Evolutionary conservation across 2,113 vertebrate genomes (phyloP).

Genomic region (Xenopus laevis): DNA sequence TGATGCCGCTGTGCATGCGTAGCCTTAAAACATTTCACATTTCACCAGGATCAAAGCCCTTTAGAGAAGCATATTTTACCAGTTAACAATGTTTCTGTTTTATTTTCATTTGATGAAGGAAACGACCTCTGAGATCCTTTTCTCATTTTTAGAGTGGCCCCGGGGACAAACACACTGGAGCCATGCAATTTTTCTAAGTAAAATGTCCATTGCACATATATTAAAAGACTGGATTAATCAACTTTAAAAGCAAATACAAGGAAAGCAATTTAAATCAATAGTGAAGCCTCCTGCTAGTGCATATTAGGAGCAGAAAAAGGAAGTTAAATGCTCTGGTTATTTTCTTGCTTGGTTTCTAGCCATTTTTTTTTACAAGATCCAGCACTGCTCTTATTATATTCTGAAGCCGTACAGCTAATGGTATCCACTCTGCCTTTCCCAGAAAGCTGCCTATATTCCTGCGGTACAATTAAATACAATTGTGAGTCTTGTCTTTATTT

Average conservation of each 20-base stretch:
- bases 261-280: slow-evolving; percentile 51
- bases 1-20: slow-evolving; percentile 12
- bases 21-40: slow-evolving; percentile 39
- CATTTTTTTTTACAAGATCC: slow-evolving; percentile 10
- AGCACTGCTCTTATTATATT: not conserved
- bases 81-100: slow-evolving; percentile 35
- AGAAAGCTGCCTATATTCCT: not conserved
- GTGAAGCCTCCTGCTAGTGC: slow-evolving; percentile 45
- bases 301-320: slow-evolving; percentile 54
- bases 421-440: not conserved
- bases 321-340: slow-evolving; percentile 40
- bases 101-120: slow-evolving; percentile 35
- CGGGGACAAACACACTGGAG: slow-evolving; percentile 40
- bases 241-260: slow-evolving; percentile 48
- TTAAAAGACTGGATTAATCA: slow-evolving; percentile 54
- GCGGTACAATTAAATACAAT: slow-evolving; percentile 1
- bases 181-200: slow-evolving; percentile 45
- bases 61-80: slow-evolving; percentile 4
- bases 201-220: slow-evolving; percentile 46
- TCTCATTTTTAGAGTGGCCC: slow-evolving; percentile 44
- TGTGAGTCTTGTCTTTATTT: not conserved
- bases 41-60: slow-evolving; percentile 36
- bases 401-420: not conserved
- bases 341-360: slow-evolving; percentile 43
- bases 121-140: slow-evolving; percentile 36